Evolutionary conservation across 2,113 vertebrate species (phyloP), one percentile per base, ranked within the genome.

Genomic region (Larimichthys polyactis): DNA sequence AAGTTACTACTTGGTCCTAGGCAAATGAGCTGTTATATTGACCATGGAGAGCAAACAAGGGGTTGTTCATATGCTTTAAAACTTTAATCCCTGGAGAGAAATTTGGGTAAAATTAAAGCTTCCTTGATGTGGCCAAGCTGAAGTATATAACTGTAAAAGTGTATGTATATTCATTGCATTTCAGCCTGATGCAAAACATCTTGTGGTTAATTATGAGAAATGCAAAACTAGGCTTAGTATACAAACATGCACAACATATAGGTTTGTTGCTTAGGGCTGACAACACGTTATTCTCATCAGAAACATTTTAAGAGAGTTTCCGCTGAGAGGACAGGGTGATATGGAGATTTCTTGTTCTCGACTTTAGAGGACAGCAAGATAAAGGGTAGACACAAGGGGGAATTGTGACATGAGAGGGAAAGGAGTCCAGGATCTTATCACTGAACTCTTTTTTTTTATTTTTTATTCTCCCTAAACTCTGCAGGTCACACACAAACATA

Each of bases 401-500:
- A 64, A 77, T 51, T 60, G 19, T 78, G 66, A 59, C 32, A 79
- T 73, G 68, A 76, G 22, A 75, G 20, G 66, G 29, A 32, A 59
- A 60, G 48, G 11, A 69, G 22, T 72, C 57, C 63, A 85, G 71
- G 55, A 27, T 83, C 10, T 63, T 46, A 81, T 72, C 44, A 19
- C 36, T 82, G 40, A 54, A 27, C 55, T 67, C 46, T 6, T 71
- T 51, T 48, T 68, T 71, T 55, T n/a, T 46, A 44, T 73, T 24
- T 24, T 24, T 24, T 24, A 73, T 46, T 19, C 19, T 29, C 27
- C 15, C 27, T 51, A 46, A 75, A 57, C 44, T 71, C 60, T 44
- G 63, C 49, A 64, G 36, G 66, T 79, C 66, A 84, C 79, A 87
- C 65, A 87, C 71, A 87, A 55, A 88, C 24, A 85, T 51, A 73